Conservation (phyloP, 2,113 vertebrate species). For the Myrmecobius fasciatus region DNA sequence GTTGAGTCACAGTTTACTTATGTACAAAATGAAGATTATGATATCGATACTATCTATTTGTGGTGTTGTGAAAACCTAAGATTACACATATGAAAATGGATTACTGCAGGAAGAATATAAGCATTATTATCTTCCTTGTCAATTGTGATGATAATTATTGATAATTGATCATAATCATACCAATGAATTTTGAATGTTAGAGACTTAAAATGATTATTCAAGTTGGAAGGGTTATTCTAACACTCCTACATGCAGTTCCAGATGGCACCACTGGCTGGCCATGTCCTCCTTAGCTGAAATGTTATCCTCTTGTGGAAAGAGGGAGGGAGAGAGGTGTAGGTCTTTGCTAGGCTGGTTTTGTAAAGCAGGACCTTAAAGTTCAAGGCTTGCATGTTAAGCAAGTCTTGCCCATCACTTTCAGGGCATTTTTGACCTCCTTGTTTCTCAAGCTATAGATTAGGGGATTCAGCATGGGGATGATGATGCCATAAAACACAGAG, state of each 20-base stretch:
- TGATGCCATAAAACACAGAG: conserved; percentile 64
- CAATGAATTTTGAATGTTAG: not conserved
- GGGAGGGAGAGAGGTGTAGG: not conserved
- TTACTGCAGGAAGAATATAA: not conserved
- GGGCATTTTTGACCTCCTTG: conserved; percentile 59
- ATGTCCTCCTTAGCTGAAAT: not conserved
- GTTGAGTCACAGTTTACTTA: not conserved
- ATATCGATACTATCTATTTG: not conserved
- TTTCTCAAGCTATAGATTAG: conserved; percentile 72
- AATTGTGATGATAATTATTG: not conserved
- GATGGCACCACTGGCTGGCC: not conserved
- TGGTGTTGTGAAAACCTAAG: not conserved
- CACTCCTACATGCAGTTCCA: not conserved
- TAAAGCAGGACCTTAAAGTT: not conserved
- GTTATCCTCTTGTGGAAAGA: not conserved
- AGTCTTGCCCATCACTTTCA: conserved; percentile 44
- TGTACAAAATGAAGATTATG: not conserved
- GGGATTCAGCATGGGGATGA: conserved; percentile 70
- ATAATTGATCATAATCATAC: no score
- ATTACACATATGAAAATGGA: not conserved
- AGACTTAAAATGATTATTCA: not conserved
- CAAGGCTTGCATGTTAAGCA: not conserved
- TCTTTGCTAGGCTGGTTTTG: not conserved
- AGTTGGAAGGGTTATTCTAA: not conserved
- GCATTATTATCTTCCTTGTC: not conserved